phyloP scores from a whole-genome alignment of 2,888 invertebrate species.

The Lepidochrysops patricia region DNA sequence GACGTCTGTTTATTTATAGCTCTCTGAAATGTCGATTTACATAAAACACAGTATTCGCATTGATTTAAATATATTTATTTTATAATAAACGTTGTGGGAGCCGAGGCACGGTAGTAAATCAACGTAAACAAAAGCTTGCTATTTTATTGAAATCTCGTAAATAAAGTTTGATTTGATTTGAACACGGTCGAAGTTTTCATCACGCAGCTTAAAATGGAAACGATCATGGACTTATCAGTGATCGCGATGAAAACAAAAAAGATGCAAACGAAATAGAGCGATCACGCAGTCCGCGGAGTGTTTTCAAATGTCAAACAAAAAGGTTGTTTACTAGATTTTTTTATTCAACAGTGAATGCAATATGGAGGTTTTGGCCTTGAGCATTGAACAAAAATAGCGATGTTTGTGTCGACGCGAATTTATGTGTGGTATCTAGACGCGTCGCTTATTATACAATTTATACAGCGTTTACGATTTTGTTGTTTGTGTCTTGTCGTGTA shows the following conservation, averaged over 20 bases:
- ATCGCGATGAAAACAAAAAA: constrained; percentile 13
- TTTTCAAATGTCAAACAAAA: constrained; percentile 29
- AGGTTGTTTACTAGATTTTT: constrained; percentile 54
- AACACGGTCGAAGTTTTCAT: neutral
- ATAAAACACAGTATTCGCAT: constrained; percentile 5
- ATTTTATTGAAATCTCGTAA: neutral
- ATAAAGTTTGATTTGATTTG: neutral
- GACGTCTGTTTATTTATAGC: constrained; percentile 8
- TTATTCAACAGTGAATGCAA: constrained; percentile 52
- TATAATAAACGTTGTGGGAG: neutral
- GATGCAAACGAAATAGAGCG: constrained; percentile 15
- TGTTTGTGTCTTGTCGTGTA: neutral
- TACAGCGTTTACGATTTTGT: constrained; percentile 4
- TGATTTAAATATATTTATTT: constrained; percentile 5
- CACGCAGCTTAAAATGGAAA: neutral
- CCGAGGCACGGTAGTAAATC: neutral
- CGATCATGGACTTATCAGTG: neutral
- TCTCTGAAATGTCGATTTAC: constrained; percentile 8
- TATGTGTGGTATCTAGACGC: constrained; percentile 36
- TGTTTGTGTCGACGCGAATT: constrained; percentile 62
- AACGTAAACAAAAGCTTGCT: neutral
- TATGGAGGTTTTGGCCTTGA: constrained; percentile 63
- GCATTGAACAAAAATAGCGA: constrained; percentile 61
- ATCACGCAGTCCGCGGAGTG: constrained; percentile 12
- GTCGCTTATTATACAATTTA: constrained; percentile 4